Percentiles rank a stretch among this genome's conserved stretches.
phyloP scores from a whole-genome alignment of 2,888 invertebrate genomes.

The Cantharis rufa region DNA sequence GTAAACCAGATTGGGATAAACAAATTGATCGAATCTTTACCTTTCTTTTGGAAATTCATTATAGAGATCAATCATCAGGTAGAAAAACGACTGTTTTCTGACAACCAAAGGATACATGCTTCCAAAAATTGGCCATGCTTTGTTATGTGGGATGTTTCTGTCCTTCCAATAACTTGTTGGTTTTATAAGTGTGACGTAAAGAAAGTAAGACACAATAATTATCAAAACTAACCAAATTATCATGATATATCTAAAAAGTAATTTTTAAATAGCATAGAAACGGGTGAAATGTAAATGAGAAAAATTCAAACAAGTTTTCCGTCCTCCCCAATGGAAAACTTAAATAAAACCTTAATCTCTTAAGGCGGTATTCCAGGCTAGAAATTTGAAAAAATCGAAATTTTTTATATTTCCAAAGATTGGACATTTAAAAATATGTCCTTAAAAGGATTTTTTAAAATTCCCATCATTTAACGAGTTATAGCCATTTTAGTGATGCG shows the following conservation, averaged over 20 bases:
- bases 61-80: neutral
- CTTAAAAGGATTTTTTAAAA: no score
- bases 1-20: neutral
- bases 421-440: no score
- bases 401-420: no score
- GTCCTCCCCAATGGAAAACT: no score
- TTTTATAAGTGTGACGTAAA: constrained; percentile 52
- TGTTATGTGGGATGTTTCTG: constrained; percentile 1
- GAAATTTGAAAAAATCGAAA: no score
- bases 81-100: neutral
- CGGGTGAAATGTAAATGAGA: no score
- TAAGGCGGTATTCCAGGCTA: no score
- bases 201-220: constrained; percentile 40
- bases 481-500: no score
- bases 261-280: neutral
- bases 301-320: no score
- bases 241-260: neutral
- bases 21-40: neutral
- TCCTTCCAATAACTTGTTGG: constrained; percentile 14
- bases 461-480: no score
- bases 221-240: constrained; percentile 4
- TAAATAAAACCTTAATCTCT: no score
- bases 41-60: constrained; percentile 9
- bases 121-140: constrained; percentile 34
- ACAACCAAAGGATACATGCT: constrained; percentile 25